Base-by-base conservation (phyloP, 1,140 invertebrate species). In the Drosophila serrata region DNA sequence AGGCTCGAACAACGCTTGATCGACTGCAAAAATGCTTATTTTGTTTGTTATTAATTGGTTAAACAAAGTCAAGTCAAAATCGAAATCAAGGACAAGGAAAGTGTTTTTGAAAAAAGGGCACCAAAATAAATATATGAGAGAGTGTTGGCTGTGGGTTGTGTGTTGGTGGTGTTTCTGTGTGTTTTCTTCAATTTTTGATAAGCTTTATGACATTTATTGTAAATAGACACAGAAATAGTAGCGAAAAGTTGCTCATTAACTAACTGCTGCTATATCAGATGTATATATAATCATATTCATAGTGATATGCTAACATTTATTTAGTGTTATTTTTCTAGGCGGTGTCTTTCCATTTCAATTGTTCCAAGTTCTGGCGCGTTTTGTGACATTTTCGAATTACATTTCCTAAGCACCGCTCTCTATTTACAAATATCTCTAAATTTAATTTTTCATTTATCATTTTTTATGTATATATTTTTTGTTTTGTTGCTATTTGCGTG, bases 181-280 rank as follows among this genome's bases (percentile, higher is more conserved):
- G 57, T 69, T 56, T 27, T 22, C 29, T 29, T 17, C 62, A 65
- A 46, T 62, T 82, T 74, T 82, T 74, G 64, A 69, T 70, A 48
- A 64, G 43, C 65, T 72, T 72, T 73, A 76, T 79, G 79, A 82
- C 75, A 82, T 72, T 87, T 88, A 88, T 87, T 85, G 76, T 73
- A 84, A 84, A 80, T 88, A 90, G 84, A 88, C 84, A 90, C 84
- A 84, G 85, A 88, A 84, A 88, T 64, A 77, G 72, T 87, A 76
- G 82, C 81, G 77, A 85, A 84, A 82, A 79, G 69, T 79, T 65
- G 51, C 51, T 64, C 42, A 45, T 82, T 68, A 84, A 80, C 75
- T 86, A 82, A 75, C 72, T 77, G 56, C 48, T 68, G 56, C 74
- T 75, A 67, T 77, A 81, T 76, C 73, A 67, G 67, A 69, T 81